A percentile compares a stretch with the other conserved stretches of the same genome.
Evolutionary conservation across 1,140 invertebrate genomes (phyloP).

Genomic region (Drosophila novamexicana): DNA sequence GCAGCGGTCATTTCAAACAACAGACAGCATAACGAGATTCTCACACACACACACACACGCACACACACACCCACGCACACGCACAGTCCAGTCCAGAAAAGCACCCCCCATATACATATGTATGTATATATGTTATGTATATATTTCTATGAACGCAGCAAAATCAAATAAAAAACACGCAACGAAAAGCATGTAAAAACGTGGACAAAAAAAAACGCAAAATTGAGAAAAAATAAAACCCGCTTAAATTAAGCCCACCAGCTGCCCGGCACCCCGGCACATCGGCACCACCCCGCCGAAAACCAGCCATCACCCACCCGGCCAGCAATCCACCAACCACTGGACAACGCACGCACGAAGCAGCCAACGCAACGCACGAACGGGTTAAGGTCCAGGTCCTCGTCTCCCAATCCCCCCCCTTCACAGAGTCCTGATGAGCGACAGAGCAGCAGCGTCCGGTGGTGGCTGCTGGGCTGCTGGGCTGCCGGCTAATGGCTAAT

Average conservation of each 20-base stretch:
- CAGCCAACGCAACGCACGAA: conserved; percentile 69
- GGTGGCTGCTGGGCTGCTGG: conserved; percentile 2
- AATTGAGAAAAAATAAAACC: conserved; percentile 81
- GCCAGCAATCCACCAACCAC: conserved; percentile 37
- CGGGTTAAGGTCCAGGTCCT: conserved; percentile 56
- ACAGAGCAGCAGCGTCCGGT: conserved; percentile 21
- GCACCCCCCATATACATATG: conserved; percentile 38
- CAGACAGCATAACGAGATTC: conserved; percentile 79
- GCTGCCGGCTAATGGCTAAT: conserved; percentile 21
- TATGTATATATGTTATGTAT: conserved; percentile 29
- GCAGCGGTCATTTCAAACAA: conserved; percentile 74
- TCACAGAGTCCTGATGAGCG: conserved; percentile 10
- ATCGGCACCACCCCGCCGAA: conserved; percentile 21
- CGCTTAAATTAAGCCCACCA: conserved; percentile 81
- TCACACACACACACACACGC: conserved; percentile 53
- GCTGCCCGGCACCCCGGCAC: conserved; percentile 49
- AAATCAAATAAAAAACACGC: conserved; percentile 77
- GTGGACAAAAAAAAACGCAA: conserved; percentile 37
- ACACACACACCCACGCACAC: conserved; percentile 14
- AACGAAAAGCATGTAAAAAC: conserved; percentile 62
- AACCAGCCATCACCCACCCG: conserved; percentile 22
- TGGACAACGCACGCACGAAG: conserved; percentile 52
- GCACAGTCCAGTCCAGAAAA: conserved; percentile 42
- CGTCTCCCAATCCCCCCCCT: neutral
- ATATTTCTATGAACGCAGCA: conserved; percentile 51